Evolutionary conservation across 2,888 invertebrate genomes (phyloP).

Genomic region (Ormyrus nitidulus): DNA sequence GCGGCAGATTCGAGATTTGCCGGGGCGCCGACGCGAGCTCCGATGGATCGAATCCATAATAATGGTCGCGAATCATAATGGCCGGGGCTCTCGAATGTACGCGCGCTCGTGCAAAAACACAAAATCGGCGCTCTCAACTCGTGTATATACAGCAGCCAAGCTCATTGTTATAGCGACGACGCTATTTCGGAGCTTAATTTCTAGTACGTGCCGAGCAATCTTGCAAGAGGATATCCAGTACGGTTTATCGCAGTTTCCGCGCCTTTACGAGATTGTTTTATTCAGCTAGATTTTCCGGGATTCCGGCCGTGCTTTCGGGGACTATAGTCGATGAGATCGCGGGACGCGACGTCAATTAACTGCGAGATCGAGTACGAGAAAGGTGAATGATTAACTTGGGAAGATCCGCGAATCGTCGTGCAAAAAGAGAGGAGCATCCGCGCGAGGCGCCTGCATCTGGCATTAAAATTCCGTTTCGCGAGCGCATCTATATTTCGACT

Average conservation of each 20-base stretch:
- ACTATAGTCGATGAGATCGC: not conserved
- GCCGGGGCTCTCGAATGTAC: not conserved
- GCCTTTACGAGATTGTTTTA: slow-evolving; percentile 26
- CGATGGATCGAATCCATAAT: slow-evolving; percentile 23
- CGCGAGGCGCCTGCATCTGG: no score
- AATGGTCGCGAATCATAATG: slow-evolving; percentile 23
- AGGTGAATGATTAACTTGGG: no score
- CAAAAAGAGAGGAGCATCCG: no score
- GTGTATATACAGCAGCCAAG: not conserved
- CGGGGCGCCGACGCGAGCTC: slow-evolving; percentile 17
- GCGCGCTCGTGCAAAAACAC: slow-evolving; percentile 3
- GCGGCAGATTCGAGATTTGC: slow-evolving; percentile 6
- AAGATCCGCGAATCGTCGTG: no score
- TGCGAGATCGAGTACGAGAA: not conserved
- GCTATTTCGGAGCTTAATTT: slow-evolving; percentile 32
- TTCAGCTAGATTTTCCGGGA: not conserved
- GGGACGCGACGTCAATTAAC: not conserved
- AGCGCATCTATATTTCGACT: not conserved
- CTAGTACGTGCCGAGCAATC: slow-evolving; percentile 25
- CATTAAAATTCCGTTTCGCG: not conserved
- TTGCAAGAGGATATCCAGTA: slow-evolving; percentile 24
- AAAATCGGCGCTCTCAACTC: not conserved
- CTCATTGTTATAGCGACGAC: not conserved
- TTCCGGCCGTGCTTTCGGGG: not conserved
- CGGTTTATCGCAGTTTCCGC: slow-evolving; percentile 25